These are phyloP conservation scores for Rhombomys opimus DNA, from an alignment of 2,113 vertebrate genomes.

Conservation along the genomic window DNA sequence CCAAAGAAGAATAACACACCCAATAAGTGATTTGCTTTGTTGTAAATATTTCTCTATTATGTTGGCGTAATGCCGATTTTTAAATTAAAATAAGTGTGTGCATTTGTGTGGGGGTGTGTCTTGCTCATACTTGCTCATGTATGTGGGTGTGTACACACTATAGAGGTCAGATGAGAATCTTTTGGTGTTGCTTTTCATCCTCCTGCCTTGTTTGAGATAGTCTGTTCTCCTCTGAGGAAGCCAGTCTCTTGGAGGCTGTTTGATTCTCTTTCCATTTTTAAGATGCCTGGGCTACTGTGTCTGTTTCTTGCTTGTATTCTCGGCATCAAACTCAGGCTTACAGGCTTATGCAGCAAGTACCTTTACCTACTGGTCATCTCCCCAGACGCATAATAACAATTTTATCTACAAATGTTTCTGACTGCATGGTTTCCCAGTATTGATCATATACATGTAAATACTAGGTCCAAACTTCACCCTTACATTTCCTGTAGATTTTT, in stretches of 20 bases:
- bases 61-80: not conserved
- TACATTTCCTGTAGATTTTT: not conserved
- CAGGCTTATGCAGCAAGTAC: not conserved
- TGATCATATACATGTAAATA: not conserved
- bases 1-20: not conserved
- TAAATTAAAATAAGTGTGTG: not conserved
- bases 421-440: not conserved
- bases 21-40: not conserved
- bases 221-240: not conserved
- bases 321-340: not conserved
- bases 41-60: constrained; percentile 1
- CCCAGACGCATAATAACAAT: not conserved
- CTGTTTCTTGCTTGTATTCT: not conserved
- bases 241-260: not conserved
- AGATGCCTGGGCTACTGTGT: not conserved
- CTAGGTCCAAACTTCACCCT: not conserved
- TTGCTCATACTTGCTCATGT: not conserved
- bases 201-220: not conserved
- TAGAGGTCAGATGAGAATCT: not conserved
- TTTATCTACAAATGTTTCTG: not conserved
- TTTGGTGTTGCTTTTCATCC: not conserved
- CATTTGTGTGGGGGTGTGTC: not conserved
- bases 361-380: not conserved
- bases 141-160: not conserved
- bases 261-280: not conserved